Evolutionary conservation across 2,888 invertebrate species (phyloP).

Genomic region (Stramonita haemastoma): DNA sequence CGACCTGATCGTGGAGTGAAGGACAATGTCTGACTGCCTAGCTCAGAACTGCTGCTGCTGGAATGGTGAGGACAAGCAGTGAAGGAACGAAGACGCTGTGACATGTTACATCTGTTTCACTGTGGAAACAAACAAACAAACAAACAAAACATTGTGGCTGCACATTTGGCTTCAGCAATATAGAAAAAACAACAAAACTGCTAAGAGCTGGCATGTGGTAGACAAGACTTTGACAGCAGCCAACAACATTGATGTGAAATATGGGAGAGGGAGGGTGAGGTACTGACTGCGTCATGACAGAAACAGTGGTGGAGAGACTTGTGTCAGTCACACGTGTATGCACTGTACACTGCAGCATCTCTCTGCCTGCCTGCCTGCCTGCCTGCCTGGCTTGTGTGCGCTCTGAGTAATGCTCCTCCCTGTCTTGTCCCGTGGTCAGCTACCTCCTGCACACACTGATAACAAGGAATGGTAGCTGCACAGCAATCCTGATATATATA

Average conservation of each 20-base stretch:
- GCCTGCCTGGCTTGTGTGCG: no score
- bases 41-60: not conserved
- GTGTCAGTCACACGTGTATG: no score
- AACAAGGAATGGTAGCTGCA: not conserved
- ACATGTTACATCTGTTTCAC: not conserved
- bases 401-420: no score
- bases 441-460: no score
- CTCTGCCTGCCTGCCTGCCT: no score
- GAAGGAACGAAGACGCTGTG: not conserved
- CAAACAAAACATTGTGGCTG: not conserved
- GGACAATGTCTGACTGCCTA: not conserved
- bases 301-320: not conserved
- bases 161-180: not conserved
- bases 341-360: no score
- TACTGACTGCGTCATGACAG: not conserved
- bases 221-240: not conserved
- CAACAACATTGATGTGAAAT: no score
- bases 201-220: not conserved
- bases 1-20: conserved; percentile 42
- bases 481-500: not conserved
- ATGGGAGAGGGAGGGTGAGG: not conserved
- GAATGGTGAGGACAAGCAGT: not conserved
- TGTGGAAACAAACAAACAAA: not conserved
- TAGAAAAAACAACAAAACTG: not conserved
- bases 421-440: no score